Conservation (phyloP, 2,797 vertebrate species). For the Babyrousa celebensis region DNA sequence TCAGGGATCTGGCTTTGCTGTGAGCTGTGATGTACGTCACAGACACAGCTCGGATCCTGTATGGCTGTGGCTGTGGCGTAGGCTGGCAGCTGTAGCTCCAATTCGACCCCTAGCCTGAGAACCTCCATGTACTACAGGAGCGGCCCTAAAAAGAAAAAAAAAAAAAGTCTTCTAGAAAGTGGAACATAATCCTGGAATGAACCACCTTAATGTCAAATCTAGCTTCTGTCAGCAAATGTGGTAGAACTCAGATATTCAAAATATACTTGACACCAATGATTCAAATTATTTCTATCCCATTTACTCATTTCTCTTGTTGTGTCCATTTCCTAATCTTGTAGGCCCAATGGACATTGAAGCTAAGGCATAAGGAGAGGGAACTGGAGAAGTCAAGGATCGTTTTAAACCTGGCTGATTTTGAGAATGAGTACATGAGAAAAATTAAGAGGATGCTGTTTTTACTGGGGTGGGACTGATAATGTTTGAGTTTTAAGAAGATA, state of each 20-base stretch:
- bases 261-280: neutral
- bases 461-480: neutral
- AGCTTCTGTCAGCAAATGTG: slow-evolving; percentile 1
- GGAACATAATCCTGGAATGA: neutral
- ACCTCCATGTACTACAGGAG: no score
- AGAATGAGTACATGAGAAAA: slow-evolving; percentile 26
- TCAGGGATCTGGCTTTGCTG: no score
- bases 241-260: neutral
- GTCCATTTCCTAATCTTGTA: neutral
- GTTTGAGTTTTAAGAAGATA: neutral
- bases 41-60: no score
- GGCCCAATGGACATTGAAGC: neutral
- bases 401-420: slow-evolving; percentile 52
- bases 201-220: neutral
- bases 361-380: neutral
- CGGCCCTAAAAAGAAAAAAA: no score
- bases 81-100: no score
- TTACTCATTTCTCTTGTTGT: neutral
- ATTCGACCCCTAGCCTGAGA: no score
- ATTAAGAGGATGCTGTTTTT: neutral
- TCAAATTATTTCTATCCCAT: neutral
- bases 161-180: neutral
- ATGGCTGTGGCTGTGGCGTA: no score
- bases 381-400: slow-evolving; percentile 5
- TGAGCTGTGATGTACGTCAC: no score